phyloP scores from a whole-genome alignment of 2,113 vertebrate genomes.

The Oncorhynchus tshawytscha region DNA sequence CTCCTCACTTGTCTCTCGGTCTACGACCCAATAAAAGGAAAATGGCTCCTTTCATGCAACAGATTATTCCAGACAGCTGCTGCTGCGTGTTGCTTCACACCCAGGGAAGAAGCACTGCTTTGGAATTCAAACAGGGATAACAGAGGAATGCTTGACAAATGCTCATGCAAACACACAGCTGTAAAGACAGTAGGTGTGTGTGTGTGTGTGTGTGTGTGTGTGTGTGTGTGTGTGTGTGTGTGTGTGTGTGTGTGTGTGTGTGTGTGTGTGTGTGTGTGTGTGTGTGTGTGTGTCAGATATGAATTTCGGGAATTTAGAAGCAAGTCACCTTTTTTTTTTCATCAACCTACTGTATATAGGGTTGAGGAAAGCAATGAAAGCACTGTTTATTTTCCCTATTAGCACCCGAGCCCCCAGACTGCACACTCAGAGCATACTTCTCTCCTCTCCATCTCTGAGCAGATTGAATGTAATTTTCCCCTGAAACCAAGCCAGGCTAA shows the following conservation, averaged over 20 bases:
- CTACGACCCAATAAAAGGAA: too few relatives aligned
- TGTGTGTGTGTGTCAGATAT: neutral
- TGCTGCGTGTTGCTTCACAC: neutral
- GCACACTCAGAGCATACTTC: neutral
- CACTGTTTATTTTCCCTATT: slow-evolving; percentile 3
- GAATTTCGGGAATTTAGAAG: neutral
- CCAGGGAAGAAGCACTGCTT: too few relatives aligned
- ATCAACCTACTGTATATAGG: neutral
- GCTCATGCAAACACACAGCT: neutral
- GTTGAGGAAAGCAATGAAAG: too few relatives aligned
- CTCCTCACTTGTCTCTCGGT: neutral
- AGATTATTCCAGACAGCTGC: neutral
- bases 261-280: too few relatives aligned
- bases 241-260: too few relatives aligned
- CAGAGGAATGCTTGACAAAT: neutral
- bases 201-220: too few relatives aligned
- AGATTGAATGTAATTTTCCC: slow-evolving; percentile 30
- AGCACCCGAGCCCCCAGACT: neutral
- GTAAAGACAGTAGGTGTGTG: neutral
- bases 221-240: too few relatives aligned
- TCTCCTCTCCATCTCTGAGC: neutral
- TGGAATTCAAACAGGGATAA: neutral
- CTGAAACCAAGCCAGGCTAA: slow-evolving; percentile 22
- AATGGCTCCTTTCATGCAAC: neutral
- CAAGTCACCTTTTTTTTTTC: slow-evolving; percentile 8